A percentile compares a stretch with the other conserved stretches of the same genome.
phyloP scores from a whole-genome alignment of 1,140 invertebrate genomes.

The Halictus rubicundus region DNA sequence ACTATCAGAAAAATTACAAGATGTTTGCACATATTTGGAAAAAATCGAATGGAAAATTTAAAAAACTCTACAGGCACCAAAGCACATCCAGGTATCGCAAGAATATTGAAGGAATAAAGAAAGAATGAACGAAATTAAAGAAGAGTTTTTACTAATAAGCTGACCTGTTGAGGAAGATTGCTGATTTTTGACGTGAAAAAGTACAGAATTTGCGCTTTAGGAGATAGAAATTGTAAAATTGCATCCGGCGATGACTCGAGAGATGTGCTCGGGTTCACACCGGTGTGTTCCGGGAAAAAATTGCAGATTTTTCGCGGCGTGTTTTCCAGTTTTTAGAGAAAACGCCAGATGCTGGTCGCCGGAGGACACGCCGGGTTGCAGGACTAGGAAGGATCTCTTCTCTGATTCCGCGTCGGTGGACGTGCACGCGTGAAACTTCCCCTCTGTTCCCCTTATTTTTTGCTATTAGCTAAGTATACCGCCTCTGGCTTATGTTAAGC shows the following conservation, averaged over 20 bases:
- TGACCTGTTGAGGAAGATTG: no score
- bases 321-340: not conserved
- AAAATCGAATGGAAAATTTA: no score
- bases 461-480: constrained; percentile 78
- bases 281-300: not conserved
- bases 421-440: constrained; percentile 19
- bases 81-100: no score
- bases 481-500: constrained; percentile 77
- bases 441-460: constrained; percentile 61
- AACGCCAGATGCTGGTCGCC: not conserved
- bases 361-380: not conserved
- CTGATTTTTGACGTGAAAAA: no score
- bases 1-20: no score
- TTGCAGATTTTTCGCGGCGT: not conserved
- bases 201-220: no score
- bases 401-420: not conserved
- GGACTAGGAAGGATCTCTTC: not conserved
- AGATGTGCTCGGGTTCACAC: not conserved
- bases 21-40: no score
- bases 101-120: no score
- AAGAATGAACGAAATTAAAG: no score
- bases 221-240: not conserved
- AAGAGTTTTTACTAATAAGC: no score
- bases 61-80: no score
- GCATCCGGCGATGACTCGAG: not conserved